Percentiles rank a stretch among this genome's conserved stretches.
Evolutionary conservation across 2,797 vertebrate species (phyloP).

Genomic region (Microchirus variegatus): DNA sequence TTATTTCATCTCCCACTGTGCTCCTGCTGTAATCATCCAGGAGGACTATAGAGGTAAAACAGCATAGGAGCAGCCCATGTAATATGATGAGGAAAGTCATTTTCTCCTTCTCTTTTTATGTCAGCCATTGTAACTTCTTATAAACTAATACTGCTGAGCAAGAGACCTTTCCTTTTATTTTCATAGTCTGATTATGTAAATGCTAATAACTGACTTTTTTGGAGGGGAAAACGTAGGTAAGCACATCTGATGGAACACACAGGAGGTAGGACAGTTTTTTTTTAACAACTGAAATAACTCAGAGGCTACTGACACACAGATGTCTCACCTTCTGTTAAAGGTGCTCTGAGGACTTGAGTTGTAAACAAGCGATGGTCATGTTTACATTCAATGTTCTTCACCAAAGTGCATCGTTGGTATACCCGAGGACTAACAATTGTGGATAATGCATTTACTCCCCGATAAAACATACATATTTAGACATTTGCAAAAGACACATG

Average conservation of each 20-base stretch:
- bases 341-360: neutral
- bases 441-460: neutral
- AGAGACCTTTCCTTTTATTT: slow-evolving; percentile 16
- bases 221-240: neutral
- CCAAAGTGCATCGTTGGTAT: neutral
- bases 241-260: neutral
- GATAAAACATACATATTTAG: neutral
- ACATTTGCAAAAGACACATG: neutral
- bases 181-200: slow-evolving; percentile 21
- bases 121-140: slow-evolving; percentile 39
- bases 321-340: neutral
- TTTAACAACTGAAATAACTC: neutral
- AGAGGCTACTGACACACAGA: too few species aligned
- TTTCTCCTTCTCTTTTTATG: slow-evolving; percentile 50
- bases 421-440: neutral
- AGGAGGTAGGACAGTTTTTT: neutral
- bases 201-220: slow-evolving; percentile 10
- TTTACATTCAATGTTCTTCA: neutral
- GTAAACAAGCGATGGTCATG: neutral
- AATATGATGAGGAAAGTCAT: slow-evolving; percentile 49
- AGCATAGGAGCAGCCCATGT: slow-evolving; percentile 47
- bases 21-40: slow-evolving; percentile 63
- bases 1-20: slow-evolving; percentile 69
- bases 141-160: slow-evolving; percentile 43
- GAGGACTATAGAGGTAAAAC: slow-evolving; percentile 56